These are phyloP conservation scores for Ischnus inquisitorius DNA, from an alignment of 2,888 invertebrate species.

Conservation along the genomic window DNA sequence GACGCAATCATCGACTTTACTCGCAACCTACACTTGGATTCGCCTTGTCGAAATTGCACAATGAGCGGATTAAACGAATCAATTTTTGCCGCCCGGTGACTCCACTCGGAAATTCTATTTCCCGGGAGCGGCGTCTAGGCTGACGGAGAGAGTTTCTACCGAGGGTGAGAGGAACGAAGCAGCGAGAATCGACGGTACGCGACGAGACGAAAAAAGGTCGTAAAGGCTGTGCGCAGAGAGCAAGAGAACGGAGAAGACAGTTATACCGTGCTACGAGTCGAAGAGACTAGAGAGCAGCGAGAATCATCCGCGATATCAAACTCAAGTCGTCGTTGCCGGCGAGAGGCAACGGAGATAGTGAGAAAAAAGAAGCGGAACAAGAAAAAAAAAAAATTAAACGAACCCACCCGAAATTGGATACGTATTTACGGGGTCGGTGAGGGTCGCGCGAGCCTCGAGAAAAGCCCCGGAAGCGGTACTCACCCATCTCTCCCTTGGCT, in stretches of 20 bases:
- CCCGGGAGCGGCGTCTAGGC: conserved; percentile 72
- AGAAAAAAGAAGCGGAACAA: not conserved
- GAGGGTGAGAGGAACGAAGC: conserved; percentile 57
- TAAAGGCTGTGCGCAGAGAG: conserved; percentile 35
- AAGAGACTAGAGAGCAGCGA: conserved; percentile 9
- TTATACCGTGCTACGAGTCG: not conserved
- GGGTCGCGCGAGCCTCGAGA: conserved; percentile 29
- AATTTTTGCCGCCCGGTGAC: conserved; percentile 79
- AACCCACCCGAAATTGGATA: conserved; percentile 60
- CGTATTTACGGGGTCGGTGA: conserved; percentile 60
- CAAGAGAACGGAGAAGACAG: not conserved
- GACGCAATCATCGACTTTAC: not conserved
- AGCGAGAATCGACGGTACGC: conserved; percentile 41
- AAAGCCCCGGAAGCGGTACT: conserved; percentile 60
- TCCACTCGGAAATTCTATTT: conserved; percentile 81
- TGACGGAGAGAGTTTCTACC: conserved; percentile 45
- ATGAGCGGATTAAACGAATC: conserved; percentile 83
- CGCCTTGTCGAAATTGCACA: conserved; percentile 74
- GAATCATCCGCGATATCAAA: conserved; percentile 14
- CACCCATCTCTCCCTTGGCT: conserved; percentile 19
- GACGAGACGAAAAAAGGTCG: conserved; percentile 28
- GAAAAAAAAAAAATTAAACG: conserved; percentile 22
- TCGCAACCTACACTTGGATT: conserved; percentile 9
- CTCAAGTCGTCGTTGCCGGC: conserved; percentile 1
- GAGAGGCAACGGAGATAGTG: not conserved